phyloP scores from a whole-genome alignment of 2,797 vertebrate species.

The Gambusia yucatana region DNA sequence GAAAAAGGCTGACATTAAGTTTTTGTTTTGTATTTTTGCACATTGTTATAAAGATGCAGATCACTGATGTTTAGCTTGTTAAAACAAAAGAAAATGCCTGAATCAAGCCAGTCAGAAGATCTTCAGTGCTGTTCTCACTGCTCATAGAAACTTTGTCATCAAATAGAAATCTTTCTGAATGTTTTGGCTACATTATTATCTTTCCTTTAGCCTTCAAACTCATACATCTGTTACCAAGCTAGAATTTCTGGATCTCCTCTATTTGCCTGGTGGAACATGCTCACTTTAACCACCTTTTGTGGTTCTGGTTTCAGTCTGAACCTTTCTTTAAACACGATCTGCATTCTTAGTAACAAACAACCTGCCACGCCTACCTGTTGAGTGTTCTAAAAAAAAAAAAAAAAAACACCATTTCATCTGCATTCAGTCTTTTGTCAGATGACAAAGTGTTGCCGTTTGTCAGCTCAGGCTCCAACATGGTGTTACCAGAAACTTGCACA shows the following conservation, averaged over 20 bases:
- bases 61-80: not conserved
- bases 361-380: not conserved
- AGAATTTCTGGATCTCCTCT: not conserved
- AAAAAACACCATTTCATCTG: not conserved
- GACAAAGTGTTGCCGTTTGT: not conserved
- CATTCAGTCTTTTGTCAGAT: not conserved
- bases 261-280: not conserved
- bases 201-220: not conserved
- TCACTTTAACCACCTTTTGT: not conserved
- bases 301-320: conserved; percentile 1
- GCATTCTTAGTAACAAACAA: not conserved
- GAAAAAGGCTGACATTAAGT: not conserved
- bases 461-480: not conserved
- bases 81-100: not conserved
- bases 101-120: not conserved
- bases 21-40: not conserved
- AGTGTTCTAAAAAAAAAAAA: not conserved
- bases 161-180: not conserved
- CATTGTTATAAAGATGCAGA: not conserved
- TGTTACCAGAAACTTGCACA: not conserved
- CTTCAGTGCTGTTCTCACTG: not conserved
- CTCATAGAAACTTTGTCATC: not conserved
- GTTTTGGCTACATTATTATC: not conserved
- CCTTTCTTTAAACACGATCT: not conserved
- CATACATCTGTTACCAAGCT: not conserved